Percentiles rank a stretch among this genome's conserved stretches.
phyloP scores from a whole-genome alignment of 2,797 vertebrate species.

The Onychomys leucogaster region DNA sequence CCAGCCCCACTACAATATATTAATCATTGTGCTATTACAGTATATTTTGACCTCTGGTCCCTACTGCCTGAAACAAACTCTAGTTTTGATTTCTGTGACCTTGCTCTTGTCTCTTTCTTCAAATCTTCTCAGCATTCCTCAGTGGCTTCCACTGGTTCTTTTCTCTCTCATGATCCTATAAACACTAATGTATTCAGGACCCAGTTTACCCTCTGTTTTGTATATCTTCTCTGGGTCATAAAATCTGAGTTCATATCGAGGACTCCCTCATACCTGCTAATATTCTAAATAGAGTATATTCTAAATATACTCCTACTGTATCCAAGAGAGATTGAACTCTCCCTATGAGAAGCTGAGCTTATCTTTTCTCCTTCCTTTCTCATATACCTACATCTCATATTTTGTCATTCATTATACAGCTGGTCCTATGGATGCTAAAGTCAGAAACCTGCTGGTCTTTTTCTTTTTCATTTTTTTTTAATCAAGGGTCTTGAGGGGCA shows the following conservation, averaged over 20 bases:
- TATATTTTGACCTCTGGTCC: constrained; percentile 53
- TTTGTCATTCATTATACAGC: background rate
- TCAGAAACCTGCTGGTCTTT: background rate
- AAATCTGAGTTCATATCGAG: background rate
- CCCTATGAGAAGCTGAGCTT: constrained; percentile 29
- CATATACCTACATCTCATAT: background rate
- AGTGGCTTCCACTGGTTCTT: background rate
- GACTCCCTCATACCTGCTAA: background rate
- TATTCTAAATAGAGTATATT: background rate
- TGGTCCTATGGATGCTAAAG: background rate
- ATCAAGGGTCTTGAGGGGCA: background rate
- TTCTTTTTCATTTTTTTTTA: background rate
- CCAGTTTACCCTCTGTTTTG: background rate
- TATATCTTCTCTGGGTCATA: background rate
- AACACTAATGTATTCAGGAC: constrained; percentile 27
- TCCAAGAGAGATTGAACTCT: background rate
- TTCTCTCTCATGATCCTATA: constrained; percentile 1
- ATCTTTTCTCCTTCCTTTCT: constrained; percentile 35
- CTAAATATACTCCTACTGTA: background rate
- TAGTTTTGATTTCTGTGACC: background rate
- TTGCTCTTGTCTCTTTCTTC: background rate
- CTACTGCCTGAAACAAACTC: constrained; percentile 35
- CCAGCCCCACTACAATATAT: background rate
- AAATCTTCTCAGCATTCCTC: background rate
- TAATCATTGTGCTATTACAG: background rate